Conservation (phyloP, 2,113 vertebrate species). For the Gymnarchus niloticus region DNA sequence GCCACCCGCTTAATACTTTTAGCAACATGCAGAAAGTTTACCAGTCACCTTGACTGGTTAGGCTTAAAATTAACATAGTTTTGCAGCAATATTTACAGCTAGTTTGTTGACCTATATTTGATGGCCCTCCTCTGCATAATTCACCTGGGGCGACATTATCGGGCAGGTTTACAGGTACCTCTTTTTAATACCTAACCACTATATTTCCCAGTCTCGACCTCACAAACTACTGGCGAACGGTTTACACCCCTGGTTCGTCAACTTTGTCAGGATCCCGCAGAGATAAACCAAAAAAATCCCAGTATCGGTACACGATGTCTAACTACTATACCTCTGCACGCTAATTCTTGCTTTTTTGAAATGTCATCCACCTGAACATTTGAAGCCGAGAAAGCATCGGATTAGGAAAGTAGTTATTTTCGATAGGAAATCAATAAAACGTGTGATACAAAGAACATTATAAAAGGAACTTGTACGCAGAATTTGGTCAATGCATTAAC, state of each 20-base stretch:
- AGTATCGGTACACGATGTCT: not conserved
- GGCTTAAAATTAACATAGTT: no score
- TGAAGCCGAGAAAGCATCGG: not conserved
- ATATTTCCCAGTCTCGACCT: not conserved
- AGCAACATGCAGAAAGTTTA: no score
- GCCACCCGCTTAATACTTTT: no score
- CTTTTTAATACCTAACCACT: not conserved
- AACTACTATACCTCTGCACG: not conserved
- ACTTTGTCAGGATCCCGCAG: no score
- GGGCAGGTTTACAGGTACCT: not conserved
- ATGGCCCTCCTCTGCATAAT: not conserved
- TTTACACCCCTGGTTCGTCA: not conserved
- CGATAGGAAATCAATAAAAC: not conserved
- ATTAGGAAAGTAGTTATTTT: not conserved
- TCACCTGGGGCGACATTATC: not conserved
- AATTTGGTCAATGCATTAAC: not conserved
- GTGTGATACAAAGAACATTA: not conserved
- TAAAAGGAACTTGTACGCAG: not conserved
- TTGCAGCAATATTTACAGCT: not conserved
- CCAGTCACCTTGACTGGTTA: no score
- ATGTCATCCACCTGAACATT: no score
- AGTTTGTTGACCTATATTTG: not conserved
- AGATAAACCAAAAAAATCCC: no score
- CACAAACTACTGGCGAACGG: not conserved
- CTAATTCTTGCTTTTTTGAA: no score